Evolutionary conservation across 2,113 vertebrate species (phyloP).

Genomic region (Eupsittula cactorum): DNA sequence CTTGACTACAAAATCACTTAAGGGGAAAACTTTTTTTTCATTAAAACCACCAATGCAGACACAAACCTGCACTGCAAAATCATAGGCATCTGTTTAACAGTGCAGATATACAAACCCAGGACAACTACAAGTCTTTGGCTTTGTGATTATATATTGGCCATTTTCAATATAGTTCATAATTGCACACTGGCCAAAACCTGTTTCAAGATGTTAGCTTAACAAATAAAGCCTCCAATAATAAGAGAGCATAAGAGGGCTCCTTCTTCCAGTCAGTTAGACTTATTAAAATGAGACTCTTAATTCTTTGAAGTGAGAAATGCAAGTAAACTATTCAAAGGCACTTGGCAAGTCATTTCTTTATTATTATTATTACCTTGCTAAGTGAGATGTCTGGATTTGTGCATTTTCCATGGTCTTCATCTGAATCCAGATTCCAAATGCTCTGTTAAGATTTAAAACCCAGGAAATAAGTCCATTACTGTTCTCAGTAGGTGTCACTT

Average conservation of each 20-base stretch:
- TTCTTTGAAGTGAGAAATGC: neutral
- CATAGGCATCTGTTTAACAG: neutral
- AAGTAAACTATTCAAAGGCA: neutral
- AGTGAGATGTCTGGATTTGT: conserved; percentile 46
- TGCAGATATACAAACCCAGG: neutral
- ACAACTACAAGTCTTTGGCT: neutral
- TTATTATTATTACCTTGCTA: neutral
- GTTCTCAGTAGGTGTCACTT: conserved; percentile 59
- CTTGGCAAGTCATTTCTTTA: neutral
- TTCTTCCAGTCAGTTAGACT: neutral
- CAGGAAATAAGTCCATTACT: conserved; percentile 59
- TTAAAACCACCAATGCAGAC: neutral
- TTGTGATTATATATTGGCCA: neutral
- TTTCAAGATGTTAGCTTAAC: neutral
- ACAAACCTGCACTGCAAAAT: neutral
- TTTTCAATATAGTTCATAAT: neutral
- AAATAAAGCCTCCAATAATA: neutral
- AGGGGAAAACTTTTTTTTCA: neutral
- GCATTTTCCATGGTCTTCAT: conserved; percentile 58
- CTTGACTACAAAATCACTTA: neutral
- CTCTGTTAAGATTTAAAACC: conserved; percentile 39
- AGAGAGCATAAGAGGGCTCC: accelerated
- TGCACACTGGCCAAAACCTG: neutral
- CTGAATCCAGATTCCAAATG: conserved; percentile 47
- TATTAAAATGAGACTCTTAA: neutral